phyloP scores from a whole-genome alignment of 2,888 invertebrate genomes.

The Idaea dimidiata region DNA sequence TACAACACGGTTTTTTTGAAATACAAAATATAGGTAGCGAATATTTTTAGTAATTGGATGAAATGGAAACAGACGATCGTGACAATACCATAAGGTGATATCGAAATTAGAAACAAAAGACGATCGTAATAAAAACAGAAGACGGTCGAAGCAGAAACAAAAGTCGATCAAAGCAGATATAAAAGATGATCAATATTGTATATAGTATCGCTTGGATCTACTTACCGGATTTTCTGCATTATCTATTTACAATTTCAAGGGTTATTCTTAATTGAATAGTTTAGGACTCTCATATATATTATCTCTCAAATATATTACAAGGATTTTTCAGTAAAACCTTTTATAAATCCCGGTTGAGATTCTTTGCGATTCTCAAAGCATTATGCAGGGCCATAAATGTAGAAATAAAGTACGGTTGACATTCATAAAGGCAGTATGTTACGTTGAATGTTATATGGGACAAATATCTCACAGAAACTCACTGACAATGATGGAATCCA shows the following conservation, averaged over 20 bases:
- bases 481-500: slow-evolving; percentile 44
- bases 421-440: slow-evolving; percentile 36
- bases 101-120: no score
- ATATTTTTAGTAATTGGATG: no score
- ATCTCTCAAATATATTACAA: slow-evolving; percentile 8
- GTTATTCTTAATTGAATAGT: slow-evolving; percentile 3
- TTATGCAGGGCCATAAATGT: slow-evolving; percentile 52
- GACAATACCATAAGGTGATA: no score
- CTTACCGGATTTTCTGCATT: background rate
- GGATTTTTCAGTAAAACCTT: slow-evolving; percentile 14
- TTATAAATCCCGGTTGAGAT: slow-evolving; percentile 32
- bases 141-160: background rate
- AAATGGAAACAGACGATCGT: no score
- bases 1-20: no score
- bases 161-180: background rate
- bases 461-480: slow-evolving; percentile 37
- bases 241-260: slow-evolving; percentile 1
- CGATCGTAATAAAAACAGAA: no score
- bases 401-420: slow-evolving; percentile 40
- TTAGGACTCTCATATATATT: slow-evolving; percentile 8
- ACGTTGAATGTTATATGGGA: slow-evolving; percentile 42
- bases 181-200: background rate
- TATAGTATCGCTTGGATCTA: background rate
- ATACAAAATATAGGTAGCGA: no score
- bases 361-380: slow-evolving; percentile 37